Evolutionary conservation across 2,888 invertebrate species (phyloP).

Genomic region (Galerucella calmariensis): DNA sequence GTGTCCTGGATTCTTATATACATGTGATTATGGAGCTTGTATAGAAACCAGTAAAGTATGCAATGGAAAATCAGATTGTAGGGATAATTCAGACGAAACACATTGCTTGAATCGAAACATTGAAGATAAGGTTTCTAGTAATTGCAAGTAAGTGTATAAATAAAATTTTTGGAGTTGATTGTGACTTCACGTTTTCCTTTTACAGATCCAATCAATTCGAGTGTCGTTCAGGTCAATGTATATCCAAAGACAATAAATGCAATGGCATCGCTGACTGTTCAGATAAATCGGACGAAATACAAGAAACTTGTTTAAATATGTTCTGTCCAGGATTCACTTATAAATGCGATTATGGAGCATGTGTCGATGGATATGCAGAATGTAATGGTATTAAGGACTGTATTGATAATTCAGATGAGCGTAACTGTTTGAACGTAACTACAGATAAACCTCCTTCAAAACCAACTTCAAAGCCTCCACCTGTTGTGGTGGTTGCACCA

Average conservation of each 20-base stretch:
- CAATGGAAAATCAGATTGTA: constrained; percentile 65
- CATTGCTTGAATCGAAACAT: constrained; percentile 60
- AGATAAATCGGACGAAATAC: constrained; percentile 57
- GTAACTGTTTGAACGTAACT: constrained; percentile 30
- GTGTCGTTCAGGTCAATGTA: constrained; percentile 52
- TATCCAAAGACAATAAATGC: constrained; percentile 50
- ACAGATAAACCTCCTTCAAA: constrained; percentile 6
- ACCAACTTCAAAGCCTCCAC: constrained; percentile 11
- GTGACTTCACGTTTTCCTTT: neutral
- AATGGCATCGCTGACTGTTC: constrained; percentile 54
- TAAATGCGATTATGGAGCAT: constrained; percentile 57
- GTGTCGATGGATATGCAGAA: constrained; percentile 62
- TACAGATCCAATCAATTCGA: constrained; percentile 51
- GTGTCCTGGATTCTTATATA: constrained; percentile 65
- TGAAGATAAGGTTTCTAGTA: constrained; percentile 58
- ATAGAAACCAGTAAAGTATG: constrained; percentile 66
- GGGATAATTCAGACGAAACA: constrained; percentile 67
- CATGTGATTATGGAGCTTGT: constrained; percentile 67
- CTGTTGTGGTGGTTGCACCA: neutral
- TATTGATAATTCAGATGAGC: constrained; percentile 67
- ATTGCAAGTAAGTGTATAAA: constrained; percentile 42
- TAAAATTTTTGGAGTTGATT: neutral
- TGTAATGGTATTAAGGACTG: constrained; percentile 69
- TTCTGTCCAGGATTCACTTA: constrained; percentile 52
- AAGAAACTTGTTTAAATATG: constrained; percentile 47